A percentile compares a stretch with the other conserved stretches of the same genome.
Conservation (phyloP, 2,888 invertebrate genomes). For the Ptychoptera albimana region DNA sequence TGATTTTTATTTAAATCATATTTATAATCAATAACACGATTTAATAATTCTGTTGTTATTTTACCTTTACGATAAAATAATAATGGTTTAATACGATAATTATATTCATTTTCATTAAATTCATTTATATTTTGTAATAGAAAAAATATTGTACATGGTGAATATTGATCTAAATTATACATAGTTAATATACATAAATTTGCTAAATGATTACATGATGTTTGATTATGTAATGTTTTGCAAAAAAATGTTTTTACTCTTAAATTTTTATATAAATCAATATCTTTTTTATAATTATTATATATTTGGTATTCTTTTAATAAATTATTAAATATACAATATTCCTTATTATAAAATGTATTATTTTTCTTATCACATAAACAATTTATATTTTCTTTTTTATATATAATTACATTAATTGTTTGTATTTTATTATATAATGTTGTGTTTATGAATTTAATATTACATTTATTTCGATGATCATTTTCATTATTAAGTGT, state of each 20-base stretch:
- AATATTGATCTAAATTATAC: conserved; percentile 33
- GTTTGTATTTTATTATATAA: conserved; percentile 9
- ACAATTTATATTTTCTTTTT: conserved; percentile 12
- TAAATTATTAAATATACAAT: conserved; percentile 21
- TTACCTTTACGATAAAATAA: conserved; percentile 25
- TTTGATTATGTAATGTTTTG: conserved; percentile 27
- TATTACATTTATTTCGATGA: conserved; percentile 1
- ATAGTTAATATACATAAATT: conserved; percentile 48
- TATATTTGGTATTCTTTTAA: conserved; percentile 22
- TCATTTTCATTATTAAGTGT: conserved; percentile 15
- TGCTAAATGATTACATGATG: conserved; percentile 47
- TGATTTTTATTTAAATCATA: conserved; percentile 7
- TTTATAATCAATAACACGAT: conserved; percentile 10
- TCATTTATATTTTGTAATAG: conserved; percentile 17
- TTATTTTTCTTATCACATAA: conserved; percentile 22
- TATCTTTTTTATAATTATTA: conserved; percentile 20
- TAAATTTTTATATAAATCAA: conserved; percentile 16
- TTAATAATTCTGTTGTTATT: conserved; percentile 13
- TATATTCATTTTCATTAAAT: conserved; percentile 1
- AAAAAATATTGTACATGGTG: conserved; percentile 31
- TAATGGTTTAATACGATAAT: conserved; percentile 16
- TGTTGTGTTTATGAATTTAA: conserved; percentile 5
- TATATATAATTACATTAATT: conserved; percentile 6
- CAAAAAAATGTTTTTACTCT: conserved; percentile 29
- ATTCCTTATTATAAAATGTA: conserved; percentile 19